Conservation (phyloP, 2,113 vertebrate species). For the Ameiurus melas region DNA sequence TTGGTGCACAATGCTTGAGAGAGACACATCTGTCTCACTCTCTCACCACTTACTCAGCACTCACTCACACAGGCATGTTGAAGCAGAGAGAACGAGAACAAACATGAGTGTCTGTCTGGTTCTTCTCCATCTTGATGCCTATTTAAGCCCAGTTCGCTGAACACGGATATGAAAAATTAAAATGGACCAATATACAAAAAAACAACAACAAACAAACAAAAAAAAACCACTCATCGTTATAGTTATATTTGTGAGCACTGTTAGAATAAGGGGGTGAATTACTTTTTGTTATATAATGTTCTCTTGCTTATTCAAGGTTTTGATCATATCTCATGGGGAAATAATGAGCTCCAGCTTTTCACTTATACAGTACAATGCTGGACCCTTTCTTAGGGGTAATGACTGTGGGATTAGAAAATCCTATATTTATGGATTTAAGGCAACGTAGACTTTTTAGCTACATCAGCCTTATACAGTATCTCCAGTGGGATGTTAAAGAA, state of each 20-base stretch:
- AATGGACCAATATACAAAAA: background rate
- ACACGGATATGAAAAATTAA: background rate
- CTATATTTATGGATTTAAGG: background rate
- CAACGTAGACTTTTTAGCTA: background rate
- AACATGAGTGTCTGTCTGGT: background rate
- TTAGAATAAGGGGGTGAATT: background rate
- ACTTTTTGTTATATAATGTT: background rate
- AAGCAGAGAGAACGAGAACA: background rate
- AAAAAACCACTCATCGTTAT: background rate
- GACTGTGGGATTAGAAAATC: too few species aligned
- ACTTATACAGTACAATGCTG: background rate
- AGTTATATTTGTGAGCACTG: background rate
- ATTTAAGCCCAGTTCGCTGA: background rate
- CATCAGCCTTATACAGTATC: background rate
- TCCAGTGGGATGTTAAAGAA: background rate
- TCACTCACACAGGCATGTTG: background rate
- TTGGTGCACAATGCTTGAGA: background rate
- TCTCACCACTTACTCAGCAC: background rate
- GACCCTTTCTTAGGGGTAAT: background rate
- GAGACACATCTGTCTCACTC: background rate
- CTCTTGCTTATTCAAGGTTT: background rate
- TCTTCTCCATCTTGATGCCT: background rate
- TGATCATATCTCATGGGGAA: background rate
- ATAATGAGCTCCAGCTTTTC: too few species aligned
- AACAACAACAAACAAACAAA: too few species aligned